These are phyloP conservation scores for Ptychobarbus kaznakovi DNA, from an alignment of 2,797 vertebrate species.

Conservation along the genomic window DNA sequence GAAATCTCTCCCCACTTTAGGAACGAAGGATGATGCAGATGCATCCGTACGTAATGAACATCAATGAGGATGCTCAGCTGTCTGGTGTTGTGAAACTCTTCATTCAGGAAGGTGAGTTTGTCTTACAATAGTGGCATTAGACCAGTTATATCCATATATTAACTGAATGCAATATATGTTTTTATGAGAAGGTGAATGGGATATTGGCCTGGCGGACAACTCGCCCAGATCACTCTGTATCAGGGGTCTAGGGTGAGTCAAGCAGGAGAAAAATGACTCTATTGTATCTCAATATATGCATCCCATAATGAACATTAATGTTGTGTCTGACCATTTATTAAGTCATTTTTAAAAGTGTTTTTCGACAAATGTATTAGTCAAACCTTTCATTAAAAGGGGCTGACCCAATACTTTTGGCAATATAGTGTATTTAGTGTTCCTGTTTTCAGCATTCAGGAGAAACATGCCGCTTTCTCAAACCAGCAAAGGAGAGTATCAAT, in stretches of 20 bases:
- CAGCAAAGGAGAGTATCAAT: constrained; percentile 76
- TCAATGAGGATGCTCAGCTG: constrained; percentile 89
- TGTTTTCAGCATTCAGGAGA: constrained; percentile 82
- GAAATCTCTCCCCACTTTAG: constrained; percentile 65
- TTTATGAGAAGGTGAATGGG: constrained; percentile 79
- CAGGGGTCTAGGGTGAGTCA: constrained; percentile 85
- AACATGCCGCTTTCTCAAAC: constrained; percentile 84
- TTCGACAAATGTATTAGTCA: not conserved
- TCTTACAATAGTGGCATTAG: not conserved
- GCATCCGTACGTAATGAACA: constrained; percentile 86
- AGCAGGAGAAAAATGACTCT: not conserved
- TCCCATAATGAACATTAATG: not conserved
- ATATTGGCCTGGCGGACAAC: constrained; percentile 77
- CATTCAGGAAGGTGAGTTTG: constrained; percentile 81
- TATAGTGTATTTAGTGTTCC: not conserved
- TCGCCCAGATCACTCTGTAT: constrained; percentile 77
- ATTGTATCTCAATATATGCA: not conserved
- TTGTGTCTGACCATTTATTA: not conserved
- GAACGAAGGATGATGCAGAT: constrained; percentile 86
- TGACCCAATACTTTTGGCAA: too few relatives aligned
- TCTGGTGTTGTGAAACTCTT: constrained; percentile 88
- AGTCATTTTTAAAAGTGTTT: not conserved
- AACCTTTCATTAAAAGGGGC: too few relatives aligned
- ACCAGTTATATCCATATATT: constrained; percentile 5
- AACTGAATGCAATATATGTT: not conserved